Conservation (phyloP, 2,797 vertebrate genomes). For the Harpagifer antarcticus region DNA sequence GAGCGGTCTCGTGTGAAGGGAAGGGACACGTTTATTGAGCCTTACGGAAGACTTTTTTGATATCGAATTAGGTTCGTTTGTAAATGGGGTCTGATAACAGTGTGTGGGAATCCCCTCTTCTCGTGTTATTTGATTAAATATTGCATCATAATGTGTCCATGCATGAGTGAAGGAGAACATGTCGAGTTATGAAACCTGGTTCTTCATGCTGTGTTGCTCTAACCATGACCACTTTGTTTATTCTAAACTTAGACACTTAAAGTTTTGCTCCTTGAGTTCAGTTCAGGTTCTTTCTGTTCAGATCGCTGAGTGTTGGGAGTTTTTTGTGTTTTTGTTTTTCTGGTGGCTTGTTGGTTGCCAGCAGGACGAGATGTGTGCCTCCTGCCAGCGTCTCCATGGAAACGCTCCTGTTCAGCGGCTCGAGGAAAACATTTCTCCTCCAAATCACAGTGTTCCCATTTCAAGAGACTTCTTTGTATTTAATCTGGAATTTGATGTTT, state of each 20-base stretch:
- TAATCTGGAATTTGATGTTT: slow-evolving; percentile 49
- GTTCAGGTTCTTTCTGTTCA: slow-evolving; percentile 8
- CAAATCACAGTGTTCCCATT: slow-evolving; percentile 55
- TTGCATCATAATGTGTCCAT: background rate
- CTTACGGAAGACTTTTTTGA: no score
- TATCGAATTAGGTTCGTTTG: no score
- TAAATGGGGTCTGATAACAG: no score
- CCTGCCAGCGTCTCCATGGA: slow-evolving; percentile 75
- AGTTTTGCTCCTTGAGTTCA: background rate
- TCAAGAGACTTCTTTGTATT: slow-evolving; percentile 53
- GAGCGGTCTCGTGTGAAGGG: no score
- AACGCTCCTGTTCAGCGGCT: slow-evolving; percentile 60
- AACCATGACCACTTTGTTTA: background rate
- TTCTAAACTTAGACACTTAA: background rate
- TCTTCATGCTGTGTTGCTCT: background rate
- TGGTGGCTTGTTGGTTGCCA: slow-evolving; percentile 23
- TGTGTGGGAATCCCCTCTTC: no score
- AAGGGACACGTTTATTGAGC: no score
- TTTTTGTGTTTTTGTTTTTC: background rate
- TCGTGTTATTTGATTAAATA: background rate
- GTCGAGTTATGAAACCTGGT: background rate
- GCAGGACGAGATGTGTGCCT: slow-evolving; percentile 44
- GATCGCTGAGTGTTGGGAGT: background rate
- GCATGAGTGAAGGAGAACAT: background rate
- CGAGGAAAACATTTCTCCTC: slow-evolving; percentile 64